These are phyloP conservation scores for Bhutanitis thaidina DNA, from an alignment of 2,888 invertebrate species.

Conservation along the genomic window DNA sequence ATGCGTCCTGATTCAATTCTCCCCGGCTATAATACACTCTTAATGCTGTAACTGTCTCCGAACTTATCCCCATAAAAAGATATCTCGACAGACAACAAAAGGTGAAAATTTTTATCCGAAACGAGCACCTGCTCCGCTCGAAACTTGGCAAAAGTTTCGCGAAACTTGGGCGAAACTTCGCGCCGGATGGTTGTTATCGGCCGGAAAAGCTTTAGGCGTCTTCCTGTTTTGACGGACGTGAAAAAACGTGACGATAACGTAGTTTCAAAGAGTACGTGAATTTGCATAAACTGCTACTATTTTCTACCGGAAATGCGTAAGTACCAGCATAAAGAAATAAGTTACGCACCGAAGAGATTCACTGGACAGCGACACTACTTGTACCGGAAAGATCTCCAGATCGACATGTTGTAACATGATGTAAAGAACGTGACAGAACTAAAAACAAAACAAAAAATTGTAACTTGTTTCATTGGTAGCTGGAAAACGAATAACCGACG, in stretches of 20 bases:
- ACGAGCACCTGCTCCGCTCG: slow-evolving; percentile 66
- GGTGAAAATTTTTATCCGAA: slow-evolving; percentile 73
- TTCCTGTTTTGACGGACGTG: slow-evolving; percentile 73
- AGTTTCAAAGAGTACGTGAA: slow-evolving; percentile 42
- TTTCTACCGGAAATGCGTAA: background rate
- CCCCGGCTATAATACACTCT: slow-evolving; percentile 13
- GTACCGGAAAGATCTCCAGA: too few species aligned
- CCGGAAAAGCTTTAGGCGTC: slow-evolving; percentile 78
- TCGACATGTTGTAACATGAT: too few species aligned
- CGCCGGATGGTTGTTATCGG: slow-evolving; percentile 78
- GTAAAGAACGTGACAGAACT: too few species aligned
- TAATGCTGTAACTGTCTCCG: slow-evolving; percentile 42
- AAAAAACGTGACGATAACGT: slow-evolving; percentile 46
- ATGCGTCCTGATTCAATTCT: slow-evolving; percentile 6
- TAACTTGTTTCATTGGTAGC: too few species aligned
- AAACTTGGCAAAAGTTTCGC: slow-evolving; percentile 47
- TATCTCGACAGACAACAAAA: slow-evolving; percentile 44
- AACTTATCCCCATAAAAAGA: slow-evolving; percentile 52
- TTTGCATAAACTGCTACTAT: slow-evolving; percentile 26
- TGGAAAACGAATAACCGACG: too few species aligned
- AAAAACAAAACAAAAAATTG: too few species aligned
- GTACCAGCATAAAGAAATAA: too few species aligned
- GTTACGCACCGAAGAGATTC: too few species aligned
- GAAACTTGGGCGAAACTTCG: slow-evolving; percentile 49
- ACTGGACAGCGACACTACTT: too few species aligned